These are phyloP conservation scores for Drosophila percnosoma DNA, from an alignment of 2,888 invertebrate species.

Conservation along the genomic window DNA sequence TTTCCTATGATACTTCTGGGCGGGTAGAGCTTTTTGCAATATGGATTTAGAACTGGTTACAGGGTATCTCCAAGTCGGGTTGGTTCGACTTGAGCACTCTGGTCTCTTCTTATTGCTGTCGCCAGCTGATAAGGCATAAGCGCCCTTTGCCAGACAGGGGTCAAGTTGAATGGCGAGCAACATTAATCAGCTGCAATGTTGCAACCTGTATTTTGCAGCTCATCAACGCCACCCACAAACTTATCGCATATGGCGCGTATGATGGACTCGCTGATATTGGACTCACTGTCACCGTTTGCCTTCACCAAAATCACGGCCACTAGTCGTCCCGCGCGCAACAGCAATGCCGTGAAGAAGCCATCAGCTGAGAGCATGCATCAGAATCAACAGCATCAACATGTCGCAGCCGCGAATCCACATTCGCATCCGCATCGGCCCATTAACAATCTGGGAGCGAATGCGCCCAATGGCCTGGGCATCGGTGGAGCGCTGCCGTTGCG, in stretches of 20 bases:
- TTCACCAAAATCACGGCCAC: constrained; percentile 88
- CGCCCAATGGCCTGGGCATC: constrained; percentile 67
- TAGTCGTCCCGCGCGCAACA: constrained; percentile 83
- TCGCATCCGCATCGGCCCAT: constrained; percentile 59
- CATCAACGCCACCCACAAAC: constrained; percentile 86
- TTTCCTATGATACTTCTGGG: neutral
- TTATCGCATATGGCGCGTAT: constrained; percentile 90
- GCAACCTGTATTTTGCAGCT: constrained; percentile 82
- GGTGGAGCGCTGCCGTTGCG: constrained; percentile 71
- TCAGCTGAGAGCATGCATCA: constrained; percentile 44
- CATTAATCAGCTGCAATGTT: constrained; percentile 6
- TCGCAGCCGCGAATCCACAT: constrained; percentile 32
- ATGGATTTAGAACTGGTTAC: neutral
- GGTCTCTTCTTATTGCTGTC: constrained; percentile 9
- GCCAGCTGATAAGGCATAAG: constrained; percentile 53
- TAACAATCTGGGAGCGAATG: constrained; percentile 67
- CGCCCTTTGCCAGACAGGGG: constrained; percentile 58
- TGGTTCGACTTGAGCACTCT: neutral
- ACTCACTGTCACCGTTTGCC: constrained; percentile 88
- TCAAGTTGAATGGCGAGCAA: constrained; percentile 62
- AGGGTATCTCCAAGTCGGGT: neutral
- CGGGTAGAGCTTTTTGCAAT: neutral
- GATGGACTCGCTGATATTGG: constrained; percentile 90
- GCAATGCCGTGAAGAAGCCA: constrained; percentile 56
- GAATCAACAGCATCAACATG: constrained; percentile 28